phyloP scores from a whole-genome alignment of 1,140 invertebrate species.

The Diuraphis noxia region DNA sequence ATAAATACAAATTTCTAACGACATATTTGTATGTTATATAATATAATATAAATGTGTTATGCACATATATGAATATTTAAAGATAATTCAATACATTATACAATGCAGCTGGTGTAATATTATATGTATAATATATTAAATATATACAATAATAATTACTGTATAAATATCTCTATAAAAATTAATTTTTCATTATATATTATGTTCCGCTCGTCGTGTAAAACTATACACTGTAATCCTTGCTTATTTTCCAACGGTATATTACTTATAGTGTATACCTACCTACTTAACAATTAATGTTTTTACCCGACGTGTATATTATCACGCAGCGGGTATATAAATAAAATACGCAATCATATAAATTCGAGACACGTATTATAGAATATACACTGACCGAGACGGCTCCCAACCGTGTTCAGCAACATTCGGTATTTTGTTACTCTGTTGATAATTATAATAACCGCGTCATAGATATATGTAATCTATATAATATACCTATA shows the following conservation, averaged over 20 bases:
- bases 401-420: neutral
- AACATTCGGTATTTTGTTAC: neutral
- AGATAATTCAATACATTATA: neutral
- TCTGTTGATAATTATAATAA: neutral
- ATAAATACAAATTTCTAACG: neutral
- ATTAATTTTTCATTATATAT: neutral
- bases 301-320: neutral
- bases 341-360: neutral
- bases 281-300: neutral
- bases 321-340: neutral
- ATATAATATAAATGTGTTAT: neutral
- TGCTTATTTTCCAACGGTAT: neutral
- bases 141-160: neutral
- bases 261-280: neutral
- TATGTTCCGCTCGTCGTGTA: neutral
- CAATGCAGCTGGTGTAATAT: neutral
- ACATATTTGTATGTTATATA: neutral
- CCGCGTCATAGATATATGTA: neutral
- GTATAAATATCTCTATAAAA: neutral
- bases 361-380: neutral
- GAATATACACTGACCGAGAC: neutral
- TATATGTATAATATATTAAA: neutral
- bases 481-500: neutral
- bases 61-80: neutral
- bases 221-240: neutral